Conservation (phyloP, 2,888 invertebrate genomes). For the Drosophila nigricruria region DNA sequence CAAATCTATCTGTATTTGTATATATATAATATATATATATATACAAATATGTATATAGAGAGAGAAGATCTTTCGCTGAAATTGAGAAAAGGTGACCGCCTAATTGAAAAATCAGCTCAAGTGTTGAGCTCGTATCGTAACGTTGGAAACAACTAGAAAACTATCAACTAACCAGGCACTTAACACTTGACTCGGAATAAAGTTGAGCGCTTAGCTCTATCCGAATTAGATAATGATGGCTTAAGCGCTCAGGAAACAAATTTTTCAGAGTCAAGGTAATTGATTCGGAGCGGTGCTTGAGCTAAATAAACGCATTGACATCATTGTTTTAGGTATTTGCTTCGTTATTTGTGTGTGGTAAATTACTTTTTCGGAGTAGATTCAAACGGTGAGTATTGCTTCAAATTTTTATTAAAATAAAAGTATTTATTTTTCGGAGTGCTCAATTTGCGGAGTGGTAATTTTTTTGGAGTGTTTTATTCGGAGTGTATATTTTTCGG, state of each 20-base stretch:
- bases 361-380: neutral
- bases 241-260: slow-evolving; percentile 20
- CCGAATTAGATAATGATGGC: slow-evolving; percentile 13
- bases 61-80: slow-evolving; percentile 1
- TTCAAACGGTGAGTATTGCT: neutral
- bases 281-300: slow-evolving; percentile 22
- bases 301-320: neutral
- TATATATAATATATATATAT: neutral
- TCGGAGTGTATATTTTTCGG: neutral
- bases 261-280: slow-evolving; percentile 36
- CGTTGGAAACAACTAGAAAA: slow-evolving; percentile 36
- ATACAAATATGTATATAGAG: neutral
- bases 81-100: slow-evolving; percentile 53
- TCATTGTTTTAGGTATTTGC: slow-evolving; percentile 9
- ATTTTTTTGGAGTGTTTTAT: neutral
- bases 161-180: slow-evolving; percentile 25
- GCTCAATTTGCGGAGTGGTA: neutral
- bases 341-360: neutral
- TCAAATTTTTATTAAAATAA: too few species aligned
- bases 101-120: slow-evolving; percentile 63
- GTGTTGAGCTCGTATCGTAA: slow-evolving; percentile 33
- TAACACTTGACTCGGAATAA: slow-evolving; percentile 28
- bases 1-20: slow-evolving; percentile 7
- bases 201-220: slow-evolving; percentile 6
- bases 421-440: neutral